Conservation (phyloP, 1,140 invertebrate species). For the Lineus longissimus region DNA sequence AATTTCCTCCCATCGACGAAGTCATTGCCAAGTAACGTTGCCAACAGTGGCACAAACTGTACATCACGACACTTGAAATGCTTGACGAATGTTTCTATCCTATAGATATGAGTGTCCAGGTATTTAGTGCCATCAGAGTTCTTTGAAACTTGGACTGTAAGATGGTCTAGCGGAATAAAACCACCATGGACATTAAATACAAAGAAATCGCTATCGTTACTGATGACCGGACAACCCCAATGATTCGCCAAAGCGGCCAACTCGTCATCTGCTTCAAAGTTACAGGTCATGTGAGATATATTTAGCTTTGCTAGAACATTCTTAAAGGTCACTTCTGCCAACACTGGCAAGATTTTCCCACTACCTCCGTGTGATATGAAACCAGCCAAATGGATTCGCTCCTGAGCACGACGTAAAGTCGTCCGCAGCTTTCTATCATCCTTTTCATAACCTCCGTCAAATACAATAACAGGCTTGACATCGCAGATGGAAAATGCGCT, state of each 20-base stretch:
- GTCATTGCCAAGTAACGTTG: slow-evolving; percentile 82
- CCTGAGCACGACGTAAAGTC: slow-evolving; percentile 60
- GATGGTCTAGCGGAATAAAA: slow-evolving; percentile 73
- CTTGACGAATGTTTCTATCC: slow-evolving; percentile 65
- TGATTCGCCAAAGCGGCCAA: slow-evolving; percentile 72
- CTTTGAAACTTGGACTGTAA: slow-evolving; percentile 52
- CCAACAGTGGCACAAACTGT: slow-evolving; percentile 69
- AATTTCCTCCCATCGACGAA: slow-evolving; percentile 70
- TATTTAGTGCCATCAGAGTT: slow-evolving; percentile 26
- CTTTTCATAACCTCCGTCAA: slow-evolving; percentile 74
- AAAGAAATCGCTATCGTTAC: slow-evolving; percentile 88
- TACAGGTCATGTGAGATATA: slow-evolving; percentile 66
- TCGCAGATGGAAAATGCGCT: slow-evolving; percentile 67
- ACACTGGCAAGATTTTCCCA: slow-evolving; percentile 44
- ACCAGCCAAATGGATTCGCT: slow-evolving; percentile 59
- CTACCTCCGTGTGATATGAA: slow-evolving; percentile 27
- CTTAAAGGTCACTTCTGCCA: slow-evolving; percentile 70
- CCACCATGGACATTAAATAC: slow-evolving; percentile 68
- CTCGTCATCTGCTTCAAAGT: slow-evolving; percentile 83
- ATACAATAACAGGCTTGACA: slow-evolving; percentile 71
- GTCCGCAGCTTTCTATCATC: slow-evolving; percentile 73
- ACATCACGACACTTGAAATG: slow-evolving; percentile 64
- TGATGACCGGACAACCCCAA: slow-evolving; percentile 77
- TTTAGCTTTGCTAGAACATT: slow-evolving; percentile 63
- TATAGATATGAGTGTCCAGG: slow-evolving; percentile 69